These are phyloP conservation scores for Rhysida immarginata DNA, from an alignment of 1,140 invertebrate genomes.

Conservation along the genomic window DNA sequence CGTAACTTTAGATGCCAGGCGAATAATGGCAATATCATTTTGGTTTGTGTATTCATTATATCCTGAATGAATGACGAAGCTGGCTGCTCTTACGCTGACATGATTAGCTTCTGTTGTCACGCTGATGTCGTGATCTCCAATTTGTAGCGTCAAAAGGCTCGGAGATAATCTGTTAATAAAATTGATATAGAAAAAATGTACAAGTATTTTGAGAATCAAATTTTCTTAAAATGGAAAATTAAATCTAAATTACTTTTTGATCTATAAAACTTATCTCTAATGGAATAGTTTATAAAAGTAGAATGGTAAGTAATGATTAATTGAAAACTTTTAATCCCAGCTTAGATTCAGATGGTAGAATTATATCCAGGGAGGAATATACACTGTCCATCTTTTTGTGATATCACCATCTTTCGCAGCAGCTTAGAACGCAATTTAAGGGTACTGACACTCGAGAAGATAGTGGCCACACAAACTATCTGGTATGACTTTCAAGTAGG, in stretches of 20 bases:
- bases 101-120: neutral
- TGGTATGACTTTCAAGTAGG: too few species aligned
- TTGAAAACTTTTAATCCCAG: neutral
- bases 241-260: neutral
- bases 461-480: too few species aligned
- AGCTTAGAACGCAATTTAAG: too few species aligned
- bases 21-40: constrained; percentile 20
- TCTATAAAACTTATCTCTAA: neutral
- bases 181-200: constrained; percentile 2
- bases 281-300: neutral
- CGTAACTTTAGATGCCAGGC: constrained; percentile 26
- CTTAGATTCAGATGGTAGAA: too few species aligned
- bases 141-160: neutral
- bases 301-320: neutral
- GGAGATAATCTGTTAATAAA: constrained; percentile 1
- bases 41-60: constrained; percentile 27
- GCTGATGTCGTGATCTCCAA: constrained; percentile 4
- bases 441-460: too few species aligned
- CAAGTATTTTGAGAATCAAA: neutral
- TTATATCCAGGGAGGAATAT: too few species aligned
- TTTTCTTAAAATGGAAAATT: too few species aligned
- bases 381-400: too few species aligned
- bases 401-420: too few species aligned
- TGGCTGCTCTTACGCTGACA: constrained; percentile 20
- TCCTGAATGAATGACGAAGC: constrained; percentile 31